phyloP scores from a whole-genome alignment of 2,797 vertebrate species.

The Ctenochaetus hawaiiensis region DNA sequence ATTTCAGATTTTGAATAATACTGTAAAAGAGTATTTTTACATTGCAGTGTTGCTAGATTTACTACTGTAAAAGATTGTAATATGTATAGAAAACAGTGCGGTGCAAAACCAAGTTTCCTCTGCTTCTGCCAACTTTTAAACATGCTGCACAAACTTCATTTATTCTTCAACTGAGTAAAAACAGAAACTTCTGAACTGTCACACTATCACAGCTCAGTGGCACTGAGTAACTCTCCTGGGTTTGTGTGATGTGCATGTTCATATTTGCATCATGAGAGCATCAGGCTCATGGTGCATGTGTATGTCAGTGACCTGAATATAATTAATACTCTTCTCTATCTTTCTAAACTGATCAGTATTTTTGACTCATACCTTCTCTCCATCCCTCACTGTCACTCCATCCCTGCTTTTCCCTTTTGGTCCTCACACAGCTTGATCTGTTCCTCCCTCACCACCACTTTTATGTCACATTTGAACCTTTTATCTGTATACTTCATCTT shows the following conservation, averaged over 20 bases:
- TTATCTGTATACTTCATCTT: conserved; percentile 40
- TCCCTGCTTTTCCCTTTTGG: conserved; percentile 36
- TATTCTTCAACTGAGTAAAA: conserved; percentile 11
- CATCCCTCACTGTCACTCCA: conserved; percentile 41
- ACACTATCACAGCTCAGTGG: conserved; percentile 12
- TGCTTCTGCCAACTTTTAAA: conserved; percentile 9
- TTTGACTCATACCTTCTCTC: conserved; percentile 46
- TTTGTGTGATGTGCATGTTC: conserved; percentile 33
- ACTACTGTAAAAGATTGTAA: not conserved
- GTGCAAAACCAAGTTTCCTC: conserved; percentile 14
- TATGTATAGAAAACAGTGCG: not conserved
- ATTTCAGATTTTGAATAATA: not conserved
- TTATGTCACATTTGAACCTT: conserved; percentile 48
- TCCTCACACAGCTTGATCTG: conserved; percentile 48
- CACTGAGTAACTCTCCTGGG: conserved; percentile 30
- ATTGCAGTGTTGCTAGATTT: not conserved
- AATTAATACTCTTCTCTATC: conserved; percentile 41
- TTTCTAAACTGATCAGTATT: conserved; percentile 35
- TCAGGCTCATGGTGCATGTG: conserved; percentile 30
- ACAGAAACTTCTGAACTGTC: conserved; percentile 34
- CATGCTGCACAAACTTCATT: not conserved
- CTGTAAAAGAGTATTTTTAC: not conserved
- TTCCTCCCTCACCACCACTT: conserved; percentile 42
- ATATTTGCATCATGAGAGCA: conserved; percentile 42
- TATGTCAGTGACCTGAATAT: conserved; percentile 48